These are phyloP conservation scores for Pseudois nayaur DNA, from an alignment of 2,113 vertebrate species.

Conservation along the genomic window DNA sequence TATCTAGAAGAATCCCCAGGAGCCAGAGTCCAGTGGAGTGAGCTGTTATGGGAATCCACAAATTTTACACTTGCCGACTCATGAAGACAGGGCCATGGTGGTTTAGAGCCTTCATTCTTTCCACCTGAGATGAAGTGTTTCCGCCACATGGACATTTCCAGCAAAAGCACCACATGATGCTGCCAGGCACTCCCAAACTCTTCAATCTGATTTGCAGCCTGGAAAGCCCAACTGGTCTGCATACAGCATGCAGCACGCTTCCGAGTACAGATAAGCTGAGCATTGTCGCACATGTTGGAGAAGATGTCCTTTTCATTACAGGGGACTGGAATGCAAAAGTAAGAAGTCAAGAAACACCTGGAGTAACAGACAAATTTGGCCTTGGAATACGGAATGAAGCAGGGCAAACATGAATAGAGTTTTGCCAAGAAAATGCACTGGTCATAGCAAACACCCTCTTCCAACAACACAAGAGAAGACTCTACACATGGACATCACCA, in stretches of 20 bases:
- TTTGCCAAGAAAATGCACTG: too few relatives aligned
- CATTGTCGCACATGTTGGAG: rapidly evolving
- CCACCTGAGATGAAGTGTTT: neutral
- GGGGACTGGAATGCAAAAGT: too few relatives aligned
- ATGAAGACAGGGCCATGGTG: rapidly evolving
- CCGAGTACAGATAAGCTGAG: neutral
- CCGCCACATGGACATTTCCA: too few relatives aligned
- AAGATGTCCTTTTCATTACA: too few relatives aligned
- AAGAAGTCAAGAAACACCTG: too few relatives aligned
- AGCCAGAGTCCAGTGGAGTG: neutral
- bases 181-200: neutral
- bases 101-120: neutral
- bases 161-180: rapidly evolving
- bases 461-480: too few relatives aligned
- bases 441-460: too few relatives aligned
- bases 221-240: rapidly evolving
- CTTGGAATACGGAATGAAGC: too few relatives aligned
- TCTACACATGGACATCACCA: too few relatives aligned
- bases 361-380: too few relatives aligned
- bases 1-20: neutral
- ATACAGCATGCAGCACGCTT: rapidly evolving
- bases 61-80: rapidly evolving
- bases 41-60: neutral
- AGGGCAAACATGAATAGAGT: too few relatives aligned
- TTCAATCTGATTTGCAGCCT: neutral